phyloP scores from a whole-genome alignment of 2,113 vertebrate genomes.

The Tonatia bakeri region DNA sequence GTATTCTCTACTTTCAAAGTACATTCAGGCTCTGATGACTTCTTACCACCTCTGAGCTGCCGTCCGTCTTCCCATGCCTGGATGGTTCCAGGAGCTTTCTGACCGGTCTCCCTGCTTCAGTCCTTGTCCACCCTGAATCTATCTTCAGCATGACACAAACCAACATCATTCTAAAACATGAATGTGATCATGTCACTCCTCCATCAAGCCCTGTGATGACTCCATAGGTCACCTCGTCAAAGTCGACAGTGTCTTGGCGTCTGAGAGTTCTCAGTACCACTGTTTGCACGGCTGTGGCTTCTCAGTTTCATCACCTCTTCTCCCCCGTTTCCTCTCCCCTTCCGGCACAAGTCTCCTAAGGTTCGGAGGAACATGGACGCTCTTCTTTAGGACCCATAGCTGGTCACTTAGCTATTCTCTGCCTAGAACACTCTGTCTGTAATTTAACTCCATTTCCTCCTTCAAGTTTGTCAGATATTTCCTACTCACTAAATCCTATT shows the following conservation, averaged over 20 bases:
- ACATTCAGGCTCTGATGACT: not conserved
- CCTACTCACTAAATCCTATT: not conserved
- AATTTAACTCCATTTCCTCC: fast-evolving
- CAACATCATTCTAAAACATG: not conserved
- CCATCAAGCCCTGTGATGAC: not conserved
- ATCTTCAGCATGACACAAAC: not conserved
- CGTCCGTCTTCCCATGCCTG: not conserved
- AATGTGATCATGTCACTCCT: too few relatives aligned
- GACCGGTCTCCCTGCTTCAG: not conserved
- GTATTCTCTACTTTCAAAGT: not conserved
- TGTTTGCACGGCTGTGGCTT: not conserved
- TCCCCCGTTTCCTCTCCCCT: not conserved
- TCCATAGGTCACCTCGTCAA: not conserved
- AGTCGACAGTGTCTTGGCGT: not conserved
- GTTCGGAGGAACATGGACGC: not conserved
- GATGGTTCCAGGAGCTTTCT: not conserved
- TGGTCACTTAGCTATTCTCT: not conserved
- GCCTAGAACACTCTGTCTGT: too few relatives aligned
- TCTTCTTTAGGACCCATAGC: not conserved
- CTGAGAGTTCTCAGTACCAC: not conserved
- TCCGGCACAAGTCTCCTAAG: not conserved
- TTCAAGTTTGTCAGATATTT: too few relatives aligned
- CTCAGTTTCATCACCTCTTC: not conserved
- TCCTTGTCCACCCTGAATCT: not conserved
- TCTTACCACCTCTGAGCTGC: not conserved